These are phyloP conservation scores for Halictus ligatus DNA, from an alignment of 2,888 invertebrate species.

Conservation along the genomic window DNA sequence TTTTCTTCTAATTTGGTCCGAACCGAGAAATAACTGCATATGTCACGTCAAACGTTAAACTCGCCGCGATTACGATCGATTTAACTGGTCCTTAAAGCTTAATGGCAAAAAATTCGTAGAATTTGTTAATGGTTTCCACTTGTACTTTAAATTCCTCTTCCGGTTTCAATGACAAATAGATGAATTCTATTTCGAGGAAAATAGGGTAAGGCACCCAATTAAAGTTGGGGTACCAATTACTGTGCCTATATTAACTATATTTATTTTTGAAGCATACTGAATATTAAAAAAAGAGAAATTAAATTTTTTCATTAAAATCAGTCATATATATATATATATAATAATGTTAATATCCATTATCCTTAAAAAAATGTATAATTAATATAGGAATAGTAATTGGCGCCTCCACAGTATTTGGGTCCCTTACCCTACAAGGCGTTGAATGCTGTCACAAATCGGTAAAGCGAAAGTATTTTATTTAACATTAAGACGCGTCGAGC, in stretches of 20 bases:
- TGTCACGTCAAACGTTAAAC: slow-evolving; percentile 30
- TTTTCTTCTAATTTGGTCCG: slow-evolving; percentile 36
- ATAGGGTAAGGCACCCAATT: not conserved
- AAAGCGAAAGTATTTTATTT: not conserved
- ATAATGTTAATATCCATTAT: too few species aligned
- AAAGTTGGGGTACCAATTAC: too few species aligned
- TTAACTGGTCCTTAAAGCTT: not conserved
- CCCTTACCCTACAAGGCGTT: too few species aligned
- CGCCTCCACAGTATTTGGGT: too few species aligned
- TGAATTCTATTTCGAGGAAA: not conserved
- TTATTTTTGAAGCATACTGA: too few species aligned
- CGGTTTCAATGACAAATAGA: not conserved
- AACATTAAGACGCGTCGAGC: not conserved
- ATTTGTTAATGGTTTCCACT: slow-evolving; percentile 3
- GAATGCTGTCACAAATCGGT: too few species aligned
- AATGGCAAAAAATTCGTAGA: slow-evolving; percentile 24
- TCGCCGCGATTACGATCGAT: slow-evolving; percentile 12
- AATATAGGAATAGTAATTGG: too few species aligned
- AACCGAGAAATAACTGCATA: slow-evolving; percentile 18
- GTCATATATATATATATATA: too few species aligned
- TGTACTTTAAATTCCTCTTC: not conserved
- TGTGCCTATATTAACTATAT: too few species aligned
- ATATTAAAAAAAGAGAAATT: too few species aligned
- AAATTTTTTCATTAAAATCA: too few species aligned
- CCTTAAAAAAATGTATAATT: too few species aligned